phyloP scores from a whole-genome alignment of 2,888 invertebrate species.

The Blera fallax region DNA sequence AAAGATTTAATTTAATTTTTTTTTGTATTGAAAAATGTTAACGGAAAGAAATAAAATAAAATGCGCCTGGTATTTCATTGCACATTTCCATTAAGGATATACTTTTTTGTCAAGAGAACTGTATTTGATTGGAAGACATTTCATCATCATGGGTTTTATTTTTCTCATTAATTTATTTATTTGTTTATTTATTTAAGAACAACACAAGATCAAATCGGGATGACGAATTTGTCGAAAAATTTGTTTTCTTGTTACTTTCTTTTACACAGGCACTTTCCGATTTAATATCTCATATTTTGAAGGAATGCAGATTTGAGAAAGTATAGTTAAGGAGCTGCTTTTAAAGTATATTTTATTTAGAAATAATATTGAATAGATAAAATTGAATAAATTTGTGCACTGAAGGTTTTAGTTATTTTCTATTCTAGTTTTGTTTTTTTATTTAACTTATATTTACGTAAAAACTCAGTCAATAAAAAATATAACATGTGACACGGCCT shows the following conservation, averaged over 20 bases:
- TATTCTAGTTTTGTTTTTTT: constrained; percentile 7
- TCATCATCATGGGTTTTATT: constrained; percentile 35
- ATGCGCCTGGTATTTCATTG: constrained; percentile 58
- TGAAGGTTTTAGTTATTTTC: constrained; percentile 6
- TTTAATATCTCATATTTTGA: constrained; percentile 1
- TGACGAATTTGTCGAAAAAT: constrained; percentile 42
- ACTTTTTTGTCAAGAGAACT: constrained; percentile 13
- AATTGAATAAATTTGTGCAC: constrained; percentile 45
- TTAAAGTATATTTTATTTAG: not conserved
- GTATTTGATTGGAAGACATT: constrained; percentile 57
- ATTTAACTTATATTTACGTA: constrained; percentile 34
- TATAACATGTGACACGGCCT: constrained; percentile 14
- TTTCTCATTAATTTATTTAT: not conserved
- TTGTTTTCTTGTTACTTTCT: not conserved
- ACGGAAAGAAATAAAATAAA: constrained; percentile 1
- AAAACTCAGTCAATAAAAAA: constrained; percentile 57
- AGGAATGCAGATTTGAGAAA: not conserved
- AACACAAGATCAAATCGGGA: constrained; percentile 18
- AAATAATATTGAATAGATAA: constrained; percentile 21
- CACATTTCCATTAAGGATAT: constrained; percentile 68
- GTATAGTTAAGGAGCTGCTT: constrained; percentile 14
- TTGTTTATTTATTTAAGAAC: not conserved
- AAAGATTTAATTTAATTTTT: not conserved
- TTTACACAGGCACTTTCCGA: constrained; percentile 35
- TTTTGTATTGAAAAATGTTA: not conserved